Evolutionary conservation across 2,113 vertebrate genomes (phyloP), one percentile per base, ranked within the genome.

Genomic region (Toxotes jaculatrix): DNA sequence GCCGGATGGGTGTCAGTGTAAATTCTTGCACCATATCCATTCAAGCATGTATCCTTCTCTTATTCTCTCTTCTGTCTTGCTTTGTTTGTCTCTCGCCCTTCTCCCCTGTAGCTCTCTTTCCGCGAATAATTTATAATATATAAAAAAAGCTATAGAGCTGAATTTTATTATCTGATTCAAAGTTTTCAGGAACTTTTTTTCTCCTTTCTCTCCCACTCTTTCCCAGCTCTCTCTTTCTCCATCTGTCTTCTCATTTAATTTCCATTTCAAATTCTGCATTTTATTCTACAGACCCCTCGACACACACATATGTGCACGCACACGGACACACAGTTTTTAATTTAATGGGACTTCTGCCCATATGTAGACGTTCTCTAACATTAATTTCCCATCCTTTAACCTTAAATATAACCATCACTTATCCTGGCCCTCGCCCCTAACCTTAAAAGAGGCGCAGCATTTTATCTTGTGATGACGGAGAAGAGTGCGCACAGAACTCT

Each of bases 71-170:
- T 19, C 51, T 59, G 5, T 43, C n/a, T 42, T 19, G 19, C 66
- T 60, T 62, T 86, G 64, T 82, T 80, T 84, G 67, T 75, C n/a
- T 64, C 49, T 56, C 27, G 1, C 21, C 62, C 76, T 68, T 45
- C 38, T 64, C 77, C 47, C 55, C 60, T 23, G 13, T 72, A 16
- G 62, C 43, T 63, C 53, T 74, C 31, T 16, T 49, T 63, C 40
- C 31, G 55, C 67, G 10, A 87, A 87, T 87, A 80, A 87, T 86
- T 87, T 68, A 88, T 87, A 53, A 27, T 27, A 27, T 27, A 27
- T 27, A 27, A 27, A 27, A 55, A 73, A 87, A 45, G 12, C 60
- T 60, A 38, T 14, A 38, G 62, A 76, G 71, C 51, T 80, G 83
- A 82, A 87, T 84, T 84, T 74, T 69, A 80, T 82, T 72, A 70